Evolutionary conservation across 2,797 vertebrate genomes (phyloP).

Genomic region (Anas acuta): DNA sequence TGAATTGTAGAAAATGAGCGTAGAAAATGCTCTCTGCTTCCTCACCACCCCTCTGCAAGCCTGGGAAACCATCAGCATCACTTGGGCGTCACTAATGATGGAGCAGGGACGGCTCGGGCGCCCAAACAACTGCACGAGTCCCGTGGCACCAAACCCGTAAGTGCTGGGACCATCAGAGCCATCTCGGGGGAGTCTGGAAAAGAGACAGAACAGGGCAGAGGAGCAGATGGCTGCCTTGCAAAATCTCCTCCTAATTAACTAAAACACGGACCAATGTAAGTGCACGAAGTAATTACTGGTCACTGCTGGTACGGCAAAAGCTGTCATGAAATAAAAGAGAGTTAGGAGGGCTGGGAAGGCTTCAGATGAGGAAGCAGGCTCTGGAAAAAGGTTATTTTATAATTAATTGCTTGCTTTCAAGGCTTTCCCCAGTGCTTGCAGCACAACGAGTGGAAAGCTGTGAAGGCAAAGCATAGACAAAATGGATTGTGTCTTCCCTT

Average conservation of each 20-base stretch:
- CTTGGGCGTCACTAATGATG: neutral
- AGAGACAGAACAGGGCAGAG: neutral
- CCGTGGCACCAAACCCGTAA: neutral
- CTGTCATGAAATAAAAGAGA: neutral
- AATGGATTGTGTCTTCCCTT: neutral
- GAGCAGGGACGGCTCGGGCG: neutral
- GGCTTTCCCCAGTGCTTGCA: neutral
- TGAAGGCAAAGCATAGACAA: neutral
- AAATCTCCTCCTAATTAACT: slow-evolving; percentile 34
- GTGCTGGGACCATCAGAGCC: neutral
- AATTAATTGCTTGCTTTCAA: neutral
- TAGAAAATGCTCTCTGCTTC: neutral
- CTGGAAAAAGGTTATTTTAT: neutral
- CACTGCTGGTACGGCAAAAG: neutral
- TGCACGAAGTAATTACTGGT: neutral
- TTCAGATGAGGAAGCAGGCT: neutral
- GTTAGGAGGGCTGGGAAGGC: neutral
- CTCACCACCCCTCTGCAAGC: neutral
- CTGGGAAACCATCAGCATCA: neutral
- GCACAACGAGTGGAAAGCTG: neutral
- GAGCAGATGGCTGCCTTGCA: slow-evolving; percentile 53
- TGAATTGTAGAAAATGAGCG: neutral
- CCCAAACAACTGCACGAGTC: neutral
- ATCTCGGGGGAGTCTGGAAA: neutral
- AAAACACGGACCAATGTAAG: neutral